These are phyloP conservation scores for Amazonetta brasiliensis DNA, from an alignment of 2,797 vertebrate genomes.

Conservation along the genomic window DNA sequence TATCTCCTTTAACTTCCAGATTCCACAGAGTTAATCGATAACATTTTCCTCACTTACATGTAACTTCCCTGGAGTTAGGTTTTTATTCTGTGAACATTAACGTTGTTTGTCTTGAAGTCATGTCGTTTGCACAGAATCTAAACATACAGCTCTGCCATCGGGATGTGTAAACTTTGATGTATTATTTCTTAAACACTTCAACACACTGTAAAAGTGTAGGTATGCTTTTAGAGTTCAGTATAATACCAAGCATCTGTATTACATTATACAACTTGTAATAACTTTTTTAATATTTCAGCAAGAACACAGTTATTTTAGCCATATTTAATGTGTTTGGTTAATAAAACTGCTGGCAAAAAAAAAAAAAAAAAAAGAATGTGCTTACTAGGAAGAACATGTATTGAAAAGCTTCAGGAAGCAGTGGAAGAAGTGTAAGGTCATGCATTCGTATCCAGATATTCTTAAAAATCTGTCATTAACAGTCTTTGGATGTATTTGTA, in stretches of 20 bases:
- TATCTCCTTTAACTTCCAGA: conserved; percentile 5
- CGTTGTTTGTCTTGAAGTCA: background rate
- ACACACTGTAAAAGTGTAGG: background rate
- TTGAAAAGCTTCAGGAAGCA: background rate
- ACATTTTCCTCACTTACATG: background rate
- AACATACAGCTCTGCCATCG: background rate
- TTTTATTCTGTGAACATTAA: conserved; percentile 10
- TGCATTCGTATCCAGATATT: background rate
- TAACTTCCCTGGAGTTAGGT: background rate
- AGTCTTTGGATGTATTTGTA: background rate
- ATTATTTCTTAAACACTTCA: conserved; percentile 30
- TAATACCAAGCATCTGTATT: conserved; percentile 9
- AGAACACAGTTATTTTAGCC: background rate
- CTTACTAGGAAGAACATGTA: background rate
- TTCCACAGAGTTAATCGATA: background rate
- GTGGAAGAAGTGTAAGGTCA: background rate
- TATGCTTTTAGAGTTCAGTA: background rate
- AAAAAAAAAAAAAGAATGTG: background rate
- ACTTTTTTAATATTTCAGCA: conserved; percentile 1
- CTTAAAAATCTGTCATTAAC: background rate
- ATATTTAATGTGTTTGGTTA: background rate
- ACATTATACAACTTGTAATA: background rate
- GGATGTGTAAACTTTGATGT: background rate
- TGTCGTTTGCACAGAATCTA: background rate
- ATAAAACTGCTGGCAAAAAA: background rate